A percentile compares a stretch with the other conserved stretches of the same genome.
Conservation (phyloP, 2,888 invertebrate species). For the Drosophila mimetica region DNA sequence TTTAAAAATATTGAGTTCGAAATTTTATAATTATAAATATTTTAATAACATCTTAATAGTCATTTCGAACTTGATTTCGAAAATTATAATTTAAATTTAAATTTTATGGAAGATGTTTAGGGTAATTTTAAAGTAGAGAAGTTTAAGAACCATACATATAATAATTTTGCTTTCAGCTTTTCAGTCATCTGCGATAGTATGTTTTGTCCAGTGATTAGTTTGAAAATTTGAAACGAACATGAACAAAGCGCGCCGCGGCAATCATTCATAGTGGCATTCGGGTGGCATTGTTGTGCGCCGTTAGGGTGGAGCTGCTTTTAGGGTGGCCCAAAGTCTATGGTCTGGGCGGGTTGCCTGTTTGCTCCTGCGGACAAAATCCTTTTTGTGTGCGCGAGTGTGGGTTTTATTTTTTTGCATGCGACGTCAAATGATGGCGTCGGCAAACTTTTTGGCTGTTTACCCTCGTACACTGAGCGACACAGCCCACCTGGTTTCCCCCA, state of each 20-base stretch:
- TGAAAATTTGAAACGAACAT: constrained; percentile 67
- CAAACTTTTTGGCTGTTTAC: constrained; percentile 49
- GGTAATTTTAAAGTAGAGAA: no score
- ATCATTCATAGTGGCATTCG: constrained; percentile 72
- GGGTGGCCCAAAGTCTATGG: constrained; percentile 9
- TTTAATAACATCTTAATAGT: no score
- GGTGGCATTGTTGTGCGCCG: constrained; percentile 60
- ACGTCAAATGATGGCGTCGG: constrained; percentile 45
- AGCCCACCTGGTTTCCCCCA: constrained; percentile 13
- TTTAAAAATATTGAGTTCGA: no score
- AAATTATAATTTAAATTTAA: no score
- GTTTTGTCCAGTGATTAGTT: constrained; percentile 27
- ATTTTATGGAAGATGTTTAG: no score
- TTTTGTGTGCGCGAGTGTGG: constrained; percentile 14
- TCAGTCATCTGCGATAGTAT: no score
- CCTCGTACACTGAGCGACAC: constrained; percentile 39
- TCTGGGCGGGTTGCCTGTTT: constrained; percentile 12
- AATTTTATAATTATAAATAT: no score
- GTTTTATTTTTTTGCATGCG: constrained; percentile 62
- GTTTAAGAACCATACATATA: no score
- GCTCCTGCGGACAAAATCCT: constrained; percentile 34
- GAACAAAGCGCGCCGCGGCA: constrained; percentile 74
- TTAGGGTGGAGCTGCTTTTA: constrained; percentile 7
- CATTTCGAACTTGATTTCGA: no score
- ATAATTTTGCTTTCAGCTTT: no score